Percentiles rank a stretch among this genome's conserved stretches.
Conservation (phyloP, 2,797 vertebrate species). For the Champsocephalus gunnari region DNA sequence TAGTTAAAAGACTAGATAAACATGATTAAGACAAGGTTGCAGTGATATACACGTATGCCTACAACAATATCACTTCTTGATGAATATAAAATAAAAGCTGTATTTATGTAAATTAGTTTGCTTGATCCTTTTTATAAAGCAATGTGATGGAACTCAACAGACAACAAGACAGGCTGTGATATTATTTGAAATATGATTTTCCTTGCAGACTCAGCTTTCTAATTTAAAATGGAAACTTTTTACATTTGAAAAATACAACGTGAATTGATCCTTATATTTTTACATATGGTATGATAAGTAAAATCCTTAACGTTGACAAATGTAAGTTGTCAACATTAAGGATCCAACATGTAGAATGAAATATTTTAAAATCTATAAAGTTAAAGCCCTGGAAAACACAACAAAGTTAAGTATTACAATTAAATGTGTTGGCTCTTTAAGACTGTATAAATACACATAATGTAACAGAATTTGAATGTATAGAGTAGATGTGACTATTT, state of each 20-base stretch:
- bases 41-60: slow-evolving; percentile 24
- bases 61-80: not conserved
- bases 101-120: slow-evolving; percentile 56
- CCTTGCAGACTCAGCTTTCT: slow-evolving; percentile 5
- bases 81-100: slow-evolving; percentile 52
- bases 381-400: not conserved
- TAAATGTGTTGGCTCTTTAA: not conserved
- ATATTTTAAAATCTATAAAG: not conserved
- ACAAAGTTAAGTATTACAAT: not conserved
- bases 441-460: not conserved
- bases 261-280: not conserved
- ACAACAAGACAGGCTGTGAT: slow-evolving; percentile 39
- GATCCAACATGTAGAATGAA: not conserved
- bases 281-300: slow-evolving; percentile 5
- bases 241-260: slow-evolving; percentile 1
- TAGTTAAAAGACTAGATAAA: slow-evolving; percentile 16
- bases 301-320: not conserved
- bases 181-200: slow-evolving; percentile 43
- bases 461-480: not conserved
- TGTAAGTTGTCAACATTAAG: not conserved
- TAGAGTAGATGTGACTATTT: not conserved
- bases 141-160: slow-evolving; percentile 45
- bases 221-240: slow-evolving; percentile 12
- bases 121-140: slow-evolving; percentile 60
- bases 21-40: slow-evolving; percentile 32